Conservation (phyloP, 2,113 vertebrate genomes). For the Xiphias gladius region DNA sequence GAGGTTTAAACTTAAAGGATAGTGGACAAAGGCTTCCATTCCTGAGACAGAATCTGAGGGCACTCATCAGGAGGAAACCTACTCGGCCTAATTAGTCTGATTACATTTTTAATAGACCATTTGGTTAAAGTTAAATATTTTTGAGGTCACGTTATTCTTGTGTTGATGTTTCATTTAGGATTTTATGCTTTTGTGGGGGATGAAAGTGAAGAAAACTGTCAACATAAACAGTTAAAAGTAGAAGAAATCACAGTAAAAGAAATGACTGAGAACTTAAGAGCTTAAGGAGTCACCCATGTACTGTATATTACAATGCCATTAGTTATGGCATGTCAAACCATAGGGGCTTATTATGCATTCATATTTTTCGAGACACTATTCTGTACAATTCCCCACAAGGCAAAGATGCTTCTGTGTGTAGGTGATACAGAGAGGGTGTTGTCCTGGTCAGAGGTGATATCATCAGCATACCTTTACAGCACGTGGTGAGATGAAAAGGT, state of each 20-base stretch:
- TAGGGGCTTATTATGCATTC: not conserved
- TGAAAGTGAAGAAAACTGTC: not conserved
- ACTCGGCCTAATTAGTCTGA: slow-evolving; percentile 8
- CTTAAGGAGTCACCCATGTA: not conserved
- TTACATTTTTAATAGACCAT: slow-evolving; percentile 32
- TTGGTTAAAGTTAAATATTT: slow-evolving; percentile 41
- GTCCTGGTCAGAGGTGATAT: slow-evolving; percentile 11
- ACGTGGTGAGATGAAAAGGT: slow-evolving; percentile 4
- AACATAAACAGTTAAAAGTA: not conserved
- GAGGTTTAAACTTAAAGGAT: slow-evolving; percentile 39
- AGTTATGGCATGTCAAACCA: not conserved
- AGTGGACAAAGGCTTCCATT: slow-evolving; percentile 75
- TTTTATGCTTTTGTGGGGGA: not conserved
- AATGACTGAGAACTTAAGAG: not conserved
- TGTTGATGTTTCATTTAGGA: not conserved
- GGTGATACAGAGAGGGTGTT: not conserved
- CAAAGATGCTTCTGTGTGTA: not conserved
- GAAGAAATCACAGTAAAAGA: not conserved
- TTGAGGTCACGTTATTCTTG: not conserved
- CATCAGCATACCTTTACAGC: slow-evolving; percentile 15
- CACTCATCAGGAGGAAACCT: slow-evolving; percentile 40
- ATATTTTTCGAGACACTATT: not conserved
- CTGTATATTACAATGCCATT: not conserved
- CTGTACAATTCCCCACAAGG: not conserved
- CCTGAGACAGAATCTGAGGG: slow-evolving; percentile 55